Evolutionary conservation across 2,113 vertebrate genomes (phyloP), one percentile per base, ranked within the genome.

Genomic region (Alaudala cheleensis): DNA sequence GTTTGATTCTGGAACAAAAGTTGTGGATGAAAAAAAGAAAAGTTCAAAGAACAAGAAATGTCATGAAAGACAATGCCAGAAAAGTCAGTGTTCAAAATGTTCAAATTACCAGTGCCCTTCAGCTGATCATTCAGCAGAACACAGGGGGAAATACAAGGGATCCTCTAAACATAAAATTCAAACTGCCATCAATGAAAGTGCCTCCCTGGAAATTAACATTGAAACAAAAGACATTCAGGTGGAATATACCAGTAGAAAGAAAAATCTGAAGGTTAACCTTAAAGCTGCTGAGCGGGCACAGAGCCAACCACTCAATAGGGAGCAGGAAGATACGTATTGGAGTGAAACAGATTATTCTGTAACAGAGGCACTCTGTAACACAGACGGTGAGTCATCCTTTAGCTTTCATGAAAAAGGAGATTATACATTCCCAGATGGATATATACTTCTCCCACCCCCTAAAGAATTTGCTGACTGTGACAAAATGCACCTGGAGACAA

Each of bases 401-500:
- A 96, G 79, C 42, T 40, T 91, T 73, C 54, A 53, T 54, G 93
- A 85, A 87, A 97, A 96, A 60, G 64, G 81, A 47, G 78, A 92
- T 40, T 91, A n/a, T 60, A 60, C 74, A 14, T 90, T 86, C 34
- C 82, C 58, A 45, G 96, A 97, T 44, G 92, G 60, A 12, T 58
- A 78, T 80, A 66, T 50, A 39, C 87, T 95, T 74, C 93, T 97
- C 23, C 98, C 98, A 81, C 97, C 98, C 54, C 98, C 98, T 7
- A 42, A 71, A 73, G 96, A 97, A 73, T 98, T 98, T 96, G 96
- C 98, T 70, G 97, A 98, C 45, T 88, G 49, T 94, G 79, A 93
- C 23, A 94, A 95, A 71, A 69, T 62, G 40, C 84, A 81, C 47
- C 60, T 97, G 69, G 96, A 98, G 50, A 96, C 96, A 49, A 73